Evolutionary conservation across 1,140 invertebrate genomes (phyloP).

Genomic region (Melitaea cinxia): DNA sequence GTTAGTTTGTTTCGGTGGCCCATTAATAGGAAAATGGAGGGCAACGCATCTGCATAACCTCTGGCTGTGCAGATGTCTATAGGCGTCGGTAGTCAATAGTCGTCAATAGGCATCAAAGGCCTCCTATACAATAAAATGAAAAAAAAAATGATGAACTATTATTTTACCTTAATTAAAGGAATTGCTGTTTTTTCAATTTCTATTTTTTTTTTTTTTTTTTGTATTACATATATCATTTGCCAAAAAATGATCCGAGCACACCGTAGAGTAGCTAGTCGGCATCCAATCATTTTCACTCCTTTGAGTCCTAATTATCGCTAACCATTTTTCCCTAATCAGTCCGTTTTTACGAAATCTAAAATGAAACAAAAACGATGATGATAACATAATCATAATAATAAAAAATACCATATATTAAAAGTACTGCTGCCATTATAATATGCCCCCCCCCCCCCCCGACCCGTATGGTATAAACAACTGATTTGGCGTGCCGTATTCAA

Average conservation of each 20-base stretch:
- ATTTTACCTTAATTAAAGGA: background rate
- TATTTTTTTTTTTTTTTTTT: background rate
- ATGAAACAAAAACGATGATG: background rate
- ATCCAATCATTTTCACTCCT: slow-evolving; percentile 36
- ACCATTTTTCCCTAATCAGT: slow-evolving; percentile 29
- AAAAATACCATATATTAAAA: background rate
- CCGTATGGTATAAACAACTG: too few species aligned
- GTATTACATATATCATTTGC: slow-evolving; percentile 16
- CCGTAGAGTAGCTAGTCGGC: slow-evolving; percentile 29
- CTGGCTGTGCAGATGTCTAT: too few species aligned
- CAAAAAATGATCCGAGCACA: slow-evolving; percentile 36
- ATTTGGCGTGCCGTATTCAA: background rate
- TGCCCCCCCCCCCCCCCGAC: background rate
- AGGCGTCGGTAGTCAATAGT: background rate
- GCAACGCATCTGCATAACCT: too few species aligned
- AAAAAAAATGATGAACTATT: background rate
- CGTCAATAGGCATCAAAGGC: background rate
- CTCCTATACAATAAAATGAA: too few species aligned
- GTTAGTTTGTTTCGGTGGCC: too few species aligned
- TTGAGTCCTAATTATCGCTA: slow-evolving; percentile 34
- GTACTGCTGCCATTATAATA: background rate
- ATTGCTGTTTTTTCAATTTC: background rate
- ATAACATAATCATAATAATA: background rate
- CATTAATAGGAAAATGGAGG: too few species aligned
- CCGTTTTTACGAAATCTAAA: slow-evolving; percentile 5